Evolutionary conservation across 2,888 invertebrate genomes (phyloP), one percentile per base, ranked within the genome.

Genomic region (Andrena minutula): DNA sequence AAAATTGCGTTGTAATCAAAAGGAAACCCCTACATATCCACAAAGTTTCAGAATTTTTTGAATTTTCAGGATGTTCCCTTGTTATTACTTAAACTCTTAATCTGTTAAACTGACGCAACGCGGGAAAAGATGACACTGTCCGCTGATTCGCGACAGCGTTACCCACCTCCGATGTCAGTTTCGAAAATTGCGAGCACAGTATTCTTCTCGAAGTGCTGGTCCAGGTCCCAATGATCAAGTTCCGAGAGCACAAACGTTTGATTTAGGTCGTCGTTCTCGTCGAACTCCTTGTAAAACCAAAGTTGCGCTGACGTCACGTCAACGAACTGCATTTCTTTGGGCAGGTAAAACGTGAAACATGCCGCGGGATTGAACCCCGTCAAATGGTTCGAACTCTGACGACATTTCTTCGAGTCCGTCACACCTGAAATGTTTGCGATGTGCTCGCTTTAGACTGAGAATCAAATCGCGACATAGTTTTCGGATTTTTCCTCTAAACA

Each of bases 161-260:
- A 73, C 73, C 28, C 83, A 96, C 96, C 96, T 91, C 95, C 95
- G 49, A 96, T 95, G 88, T 96, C 95, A n/a, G 97, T 97, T 93
- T 97, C 96, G 91, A 97, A 96, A 87, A 97, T 97, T 28, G 97
- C 97, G 82, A 97, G 96, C 0, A 97, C 96, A 87, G 96, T 97
- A n/a, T 96, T 96, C 94, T 97, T 96, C 91, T 96, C 96, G 90
- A 97, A 96, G 94, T 96, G 96, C 2, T 92, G 92, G 2, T 92
- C 90, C 90, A 96, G 96, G 93, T 96, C 96, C 97, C 97, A 96
- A 91, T 97, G 97, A 8, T 97, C 97, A 16, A 97, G 96, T 92
- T 97, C 97, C 0, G 97, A 97, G 65, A 97, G 95, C 30, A 97
- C 96, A 91, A 97, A 96, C 0, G 97, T 97, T 90, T 97, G 97